Conservation (phyloP, 2,797 vertebrate genomes). For the Megalops cyprinoides region DNA sequence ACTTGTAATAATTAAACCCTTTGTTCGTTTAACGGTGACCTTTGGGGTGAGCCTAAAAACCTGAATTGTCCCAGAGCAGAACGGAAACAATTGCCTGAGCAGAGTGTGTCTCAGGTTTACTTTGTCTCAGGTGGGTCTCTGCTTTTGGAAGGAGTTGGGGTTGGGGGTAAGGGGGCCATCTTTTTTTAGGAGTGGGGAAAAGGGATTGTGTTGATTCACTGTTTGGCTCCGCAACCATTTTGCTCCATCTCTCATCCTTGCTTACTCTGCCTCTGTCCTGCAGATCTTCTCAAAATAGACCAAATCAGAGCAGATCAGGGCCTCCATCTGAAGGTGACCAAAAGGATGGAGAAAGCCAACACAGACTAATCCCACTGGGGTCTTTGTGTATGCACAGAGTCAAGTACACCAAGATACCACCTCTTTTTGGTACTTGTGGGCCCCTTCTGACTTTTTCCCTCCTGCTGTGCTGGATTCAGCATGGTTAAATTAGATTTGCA, state of each 20-base stretch:
- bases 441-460: too few relatives aligned
- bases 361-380: constrained; percentile 15
- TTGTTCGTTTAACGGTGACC: constrained; percentile 16
- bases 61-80: neutral
- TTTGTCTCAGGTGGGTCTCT: neutral
- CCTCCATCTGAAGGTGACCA: constrained; percentile 26
- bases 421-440: too few relatives aligned
- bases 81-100: neutral
- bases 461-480: too few relatives aligned
- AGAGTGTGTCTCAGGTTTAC: neutral
- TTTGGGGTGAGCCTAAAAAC: neutral
- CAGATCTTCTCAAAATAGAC: constrained; percentile 35
- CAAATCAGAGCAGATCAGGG: constrained; percentile 35
- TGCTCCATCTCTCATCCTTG: neutral
- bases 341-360: constrained; percentile 27
- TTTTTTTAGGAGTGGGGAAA: neutral
- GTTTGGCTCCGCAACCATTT: constrained; percentile 9
- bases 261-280: constrained; percentile 1
- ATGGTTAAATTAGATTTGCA: too few relatives aligned
- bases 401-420: constrained; percentile 22
- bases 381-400: constrained; percentile 20
- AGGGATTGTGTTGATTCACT: neutral
- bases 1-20: constrained; percentile 8
- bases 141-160: neutral
- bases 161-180: neutral